Conservation (phyloP, 2,113 vertebrate species). For the Spizaetus ornatus region DNA sequence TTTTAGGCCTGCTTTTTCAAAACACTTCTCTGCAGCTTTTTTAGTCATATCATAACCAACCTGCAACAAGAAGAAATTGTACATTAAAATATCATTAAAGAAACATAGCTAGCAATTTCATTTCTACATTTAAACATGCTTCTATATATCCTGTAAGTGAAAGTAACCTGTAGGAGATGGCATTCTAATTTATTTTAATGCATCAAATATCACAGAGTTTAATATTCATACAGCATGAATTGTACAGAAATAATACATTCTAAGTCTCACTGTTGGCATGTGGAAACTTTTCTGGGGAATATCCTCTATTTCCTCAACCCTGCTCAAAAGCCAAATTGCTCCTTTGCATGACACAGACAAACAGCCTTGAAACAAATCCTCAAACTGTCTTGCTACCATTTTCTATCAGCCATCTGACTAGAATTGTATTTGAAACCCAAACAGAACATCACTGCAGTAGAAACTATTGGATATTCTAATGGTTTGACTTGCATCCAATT, state of each 20-base stretch:
- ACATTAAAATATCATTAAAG: not conserved
- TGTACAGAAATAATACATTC: not conserved
- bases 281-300: not conserved
- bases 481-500: not conserved
- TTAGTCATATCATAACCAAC: conserved; percentile 91
- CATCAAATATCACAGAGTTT: not conserved
- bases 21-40: conserved; percentile 83
- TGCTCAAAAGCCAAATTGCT: not conserved
- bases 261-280: not conserved
- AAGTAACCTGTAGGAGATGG: not conserved
- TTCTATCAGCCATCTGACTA: not conserved
- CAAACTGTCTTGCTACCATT: not conserved
- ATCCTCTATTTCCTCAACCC: not conserved
- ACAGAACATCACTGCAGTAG: not conserved
- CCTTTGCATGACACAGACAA: not conserved
- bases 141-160: not conserved
- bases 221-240: not conserved
- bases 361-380: not conserved
- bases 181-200: not conserved
- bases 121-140: not conserved
- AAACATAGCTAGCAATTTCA: not conserved
- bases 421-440: not conserved
- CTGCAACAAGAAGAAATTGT: conserved; percentile 62
- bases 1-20: conserved; percentile 75
- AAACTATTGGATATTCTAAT: not conserved